These are phyloP conservation scores for Terebella lapidaria DNA, from an alignment of 2,888 invertebrate genomes.

Conservation along the genomic window DNA sequence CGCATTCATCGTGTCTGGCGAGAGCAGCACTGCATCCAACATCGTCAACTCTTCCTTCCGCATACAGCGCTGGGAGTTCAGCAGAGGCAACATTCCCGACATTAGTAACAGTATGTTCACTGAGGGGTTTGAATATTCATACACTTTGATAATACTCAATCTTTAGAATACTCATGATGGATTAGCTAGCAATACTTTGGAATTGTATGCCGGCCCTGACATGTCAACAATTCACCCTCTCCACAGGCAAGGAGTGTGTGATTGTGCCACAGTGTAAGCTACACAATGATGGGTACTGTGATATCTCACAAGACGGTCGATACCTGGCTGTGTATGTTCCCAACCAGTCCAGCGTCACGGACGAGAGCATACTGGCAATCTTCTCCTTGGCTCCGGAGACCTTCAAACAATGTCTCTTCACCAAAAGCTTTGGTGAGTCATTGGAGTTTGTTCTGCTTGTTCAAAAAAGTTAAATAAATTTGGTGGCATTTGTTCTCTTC, in stretches of 20 bases:
- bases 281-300: conserved; percentile 81
- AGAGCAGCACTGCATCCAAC: conserved; percentile 47
- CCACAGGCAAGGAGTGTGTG: conserved; percentile 61
- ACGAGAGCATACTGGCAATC: conserved; percentile 73
- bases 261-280: conserved; percentile 77
- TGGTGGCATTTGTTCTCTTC: too few species aligned
- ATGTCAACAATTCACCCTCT: too few species aligned
- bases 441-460: too few species aligned
- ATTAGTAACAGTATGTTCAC: conserved; percentile 66
- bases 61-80: conserved; percentile 81
- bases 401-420: conserved; percentile 72
- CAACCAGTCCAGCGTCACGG: conserved; percentile 61
- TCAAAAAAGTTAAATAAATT: too few species aligned
- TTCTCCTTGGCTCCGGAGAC: conserved; percentile 73
- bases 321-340: conserved; percentile 73
- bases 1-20: conserved; percentile 47
- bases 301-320: conserved; percentile 74
- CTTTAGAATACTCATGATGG: too few species aligned
- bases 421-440: conserved; percentile 56
- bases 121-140: not conserved
- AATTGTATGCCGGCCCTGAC: too few species aligned
- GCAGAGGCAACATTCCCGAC: conserved; percentile 64
- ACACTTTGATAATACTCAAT: too few species aligned
- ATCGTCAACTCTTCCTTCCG: conserved; percentile 69
- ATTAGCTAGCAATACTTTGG: too few species aligned